Evolutionary conservation across 1,140 invertebrate genomes (phyloP), one percentile per base, ranked within the genome.

Genomic region (Nasonia longicornis): DNA sequence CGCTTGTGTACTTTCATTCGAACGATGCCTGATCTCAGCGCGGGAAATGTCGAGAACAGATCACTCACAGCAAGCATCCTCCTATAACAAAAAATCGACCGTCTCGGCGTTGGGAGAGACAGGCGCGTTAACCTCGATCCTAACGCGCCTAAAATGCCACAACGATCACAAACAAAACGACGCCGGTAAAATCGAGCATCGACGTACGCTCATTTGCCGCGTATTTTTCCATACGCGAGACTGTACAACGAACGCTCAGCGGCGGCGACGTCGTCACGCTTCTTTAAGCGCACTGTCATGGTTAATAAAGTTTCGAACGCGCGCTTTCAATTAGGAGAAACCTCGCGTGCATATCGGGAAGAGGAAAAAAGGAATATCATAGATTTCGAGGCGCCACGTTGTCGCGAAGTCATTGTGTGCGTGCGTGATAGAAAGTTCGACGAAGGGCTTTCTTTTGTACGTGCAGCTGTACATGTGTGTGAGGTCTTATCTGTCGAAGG

Each of bases 321-420:
- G 12, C 12, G 69, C 16, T 70, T 70, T 70, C 31, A 70, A 70
- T 35, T 31, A 67, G 29, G 66, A 12, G 66, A 67, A 67, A 67
- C 22, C 20, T 29, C 66, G 11, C 3, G 52, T 20, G 14, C 48
- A 52, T 52, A 20, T 52, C 16, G 20, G 7, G 16, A 20, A 2
- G 16, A 14, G 16, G 48, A 52, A 14, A 52, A 58, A n/a, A 58
- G 16, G 3, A 58, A 58, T 58, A 58, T 58, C 4, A 58, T 58
- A 58, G 52, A 58, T 58, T 58, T 58, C 52, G n/a, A 58, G 52
- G 52, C 52, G 52, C 20, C 6, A 58, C 4, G 48, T 42, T 42
- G 38, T 58, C 20, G 16, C 52, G 52, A n/a, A 58, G 20, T 70
- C 69, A 70, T 70, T 70, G 69, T 42, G 16, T 7, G 26, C 26